Base-by-base conservation (phyloP, 2,888 invertebrate species). In the Ariolimax columbianus region DNA sequence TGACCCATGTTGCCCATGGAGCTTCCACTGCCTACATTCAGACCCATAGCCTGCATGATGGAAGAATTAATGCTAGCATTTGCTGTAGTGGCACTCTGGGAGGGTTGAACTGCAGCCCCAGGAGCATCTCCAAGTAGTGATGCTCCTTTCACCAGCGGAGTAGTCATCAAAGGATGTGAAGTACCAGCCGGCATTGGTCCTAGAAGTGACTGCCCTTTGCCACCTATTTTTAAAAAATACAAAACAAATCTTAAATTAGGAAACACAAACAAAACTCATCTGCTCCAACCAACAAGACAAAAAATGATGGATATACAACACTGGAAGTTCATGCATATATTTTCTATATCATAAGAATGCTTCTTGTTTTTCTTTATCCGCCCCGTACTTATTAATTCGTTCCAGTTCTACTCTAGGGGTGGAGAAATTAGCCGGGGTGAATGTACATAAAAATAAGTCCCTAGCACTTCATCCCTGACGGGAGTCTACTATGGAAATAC, bases 21-120 rank as follows among this genome's bases (percentile, higher is more conserved):
- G 33, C 84, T 72, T 26, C 59, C 79, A 33, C 72, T 79, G 68
- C 85, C 81, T 11, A 83, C 47, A 43, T 83, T 83, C 11, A 83
- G 72, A 19, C 83, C 83, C 78, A 83, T 77, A n/a, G 83, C 83
- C 51, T 83, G 83, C 77, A 83, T 78, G 43, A 83, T 70, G n/a
- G 78, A 51, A n/a, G 78, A 33, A 38, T 83, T 83, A 23, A 80
- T 78, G 30, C n/a, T 79, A 17, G 79, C 36, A n/a, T 77, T 79
- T 3, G 33, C 47, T 17, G 26, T 36, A 30, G 36, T 77, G 40
- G 77, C 75, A 30, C 33, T 38, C 51, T 68, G 77, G 6, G 43
- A 38, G 7, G 78, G 70, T 11, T 77, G 55, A 30, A 26, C 9
- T 33, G 40, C 47, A n/a, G 43, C 47, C 6, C 36, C 38, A 23